Base-by-base conservation (phyloP, 1,140 invertebrate genomes). In the Eueides isabella region DNA sequence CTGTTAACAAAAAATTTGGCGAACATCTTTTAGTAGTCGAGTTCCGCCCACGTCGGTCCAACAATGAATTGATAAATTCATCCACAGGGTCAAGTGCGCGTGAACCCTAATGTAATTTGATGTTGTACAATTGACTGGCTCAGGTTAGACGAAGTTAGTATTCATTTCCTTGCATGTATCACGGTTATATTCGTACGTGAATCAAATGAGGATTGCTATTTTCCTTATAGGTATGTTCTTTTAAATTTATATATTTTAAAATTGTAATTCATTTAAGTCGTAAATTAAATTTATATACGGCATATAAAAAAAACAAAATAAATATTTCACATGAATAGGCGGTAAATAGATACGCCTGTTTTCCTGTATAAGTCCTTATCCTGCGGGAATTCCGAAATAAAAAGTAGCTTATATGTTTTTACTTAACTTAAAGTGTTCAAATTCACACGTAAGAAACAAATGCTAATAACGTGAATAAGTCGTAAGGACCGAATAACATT, bases 51-150 rank as follows among this genome's bases (percentile, higher is more conserved):
- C 75, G 30, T 30, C 44, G 31, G 30, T 68, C 28, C 66, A 68
- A 76, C 76, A 77, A 74, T 77, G 44, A 68, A 33, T 77, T 68
- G 68, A 77, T 77, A 63, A 70, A 72, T 76, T 77, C 76, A 77
- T 77, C 80, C 70, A 72, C 83, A 85, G 82, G 87, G 87, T 89
- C 87, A 90, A 89, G 86, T 88, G 80, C 82, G 76, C 79, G 79
- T 83, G 86, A 87, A 83, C 84, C 80, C 81, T 80, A 79, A 79
- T 82, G 72, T 86, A 85, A 83, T 83, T 82, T 77, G 72, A 78
- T 68, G 67, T 75, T 70, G 71, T 71, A 75, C 84, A 85, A 84
- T 84, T 81, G 83, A 67, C 61, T 71, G 63, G 64, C 77, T 71
- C 41, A 28, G 31, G 67, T n/a, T 38, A 38, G 48, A 55, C 19